These are phyloP conservation scores for Meiosimyza platycephala DNA, from an alignment of 2,888 invertebrate genomes.

Conservation along the genomic window DNA sequence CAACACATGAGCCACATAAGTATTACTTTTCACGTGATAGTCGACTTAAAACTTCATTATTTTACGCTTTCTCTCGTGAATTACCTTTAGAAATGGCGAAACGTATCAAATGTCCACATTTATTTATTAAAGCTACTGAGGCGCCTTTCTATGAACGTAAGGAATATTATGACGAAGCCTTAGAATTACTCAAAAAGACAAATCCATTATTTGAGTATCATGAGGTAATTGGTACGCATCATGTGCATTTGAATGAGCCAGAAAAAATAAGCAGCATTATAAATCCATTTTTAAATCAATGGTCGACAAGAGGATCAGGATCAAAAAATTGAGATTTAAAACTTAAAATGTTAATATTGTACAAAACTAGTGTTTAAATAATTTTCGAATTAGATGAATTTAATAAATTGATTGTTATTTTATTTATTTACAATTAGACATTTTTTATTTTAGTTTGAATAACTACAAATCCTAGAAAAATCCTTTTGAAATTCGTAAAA, in stretches of 20 bases:
- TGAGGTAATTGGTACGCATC: slow-evolving; percentile 77
- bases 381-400: slow-evolving; percentile 6
- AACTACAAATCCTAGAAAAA: too few relatives aligned
- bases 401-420: slow-evolving; percentile 1
- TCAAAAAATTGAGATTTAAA: not conserved
- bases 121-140: slow-evolving; percentile 73
- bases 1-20: slow-evolving; percentile 71
- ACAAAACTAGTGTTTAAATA: not conserved
- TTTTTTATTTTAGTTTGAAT: too few relatives aligned
- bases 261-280: slow-evolving; percentile 71
- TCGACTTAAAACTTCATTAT: slow-evolving; percentile 69
- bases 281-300: slow-evolving; percentile 70
- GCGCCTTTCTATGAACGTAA: slow-evolving; percentile 71
- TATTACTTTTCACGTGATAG: slow-evolving; percentile 76
- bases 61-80: slow-evolving; percentile 61
- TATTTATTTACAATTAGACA: too few relatives aligned
- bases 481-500: too few relatives aligned
- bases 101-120: slow-evolving; percentile 73
- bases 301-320: slow-evolving; percentile 71
- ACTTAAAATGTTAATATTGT: slow-evolving; percentile 3
- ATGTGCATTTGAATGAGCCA: slow-evolving; percentile 80
- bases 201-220: slow-evolving; percentile 72
- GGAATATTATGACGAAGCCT: slow-evolving; percentile 70
- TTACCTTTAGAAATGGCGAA: slow-evolving; percentile 71
- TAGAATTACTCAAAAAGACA: slow-evolving; percentile 69